Base-by-base conservation (phyloP, 2,113 vertebrate species). In the Seriola quinqueradiata region DNA sequence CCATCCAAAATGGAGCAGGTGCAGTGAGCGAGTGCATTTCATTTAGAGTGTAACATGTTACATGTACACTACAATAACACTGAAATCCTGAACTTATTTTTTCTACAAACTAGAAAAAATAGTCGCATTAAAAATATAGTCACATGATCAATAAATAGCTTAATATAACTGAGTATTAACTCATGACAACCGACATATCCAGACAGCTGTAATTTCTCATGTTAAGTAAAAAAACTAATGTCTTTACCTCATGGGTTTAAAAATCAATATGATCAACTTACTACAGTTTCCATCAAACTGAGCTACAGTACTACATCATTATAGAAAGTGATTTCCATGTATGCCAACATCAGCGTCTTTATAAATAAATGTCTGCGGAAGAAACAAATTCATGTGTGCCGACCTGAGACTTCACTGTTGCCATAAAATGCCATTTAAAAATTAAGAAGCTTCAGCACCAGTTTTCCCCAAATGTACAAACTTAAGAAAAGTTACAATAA, bases 251-350 rank as follows among this genome's bases (percentile, higher is more conserved):
- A 23, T 44, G 1, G 10, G 34, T 65, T 28, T 70, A 21, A 72
- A 69, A 84, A 79, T 73, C 80, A 85, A 75, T 86, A 77, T 77
- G 82, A 84, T 78, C 40, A 32, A 63, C 36, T 28, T 28, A 28
- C 28, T 14, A 66, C 64, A 67, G 55, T 46, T 28, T n/a, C 70
- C 67, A 32, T 70, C 46, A 58, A 38, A 61, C 70, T 52, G 46
- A 79, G 68, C 72, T 80, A 75, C 58, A 83, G 59, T 38, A 28
- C 1, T 71, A 65, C 38, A 61, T 16, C 10, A 58, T 21, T 50
- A 34, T 60, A 57, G 42, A 61, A 44, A 23, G 25, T 67, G 0
- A 48, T 75, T 69, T 59, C 14, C 23, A 50, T 12, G 23, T 66
- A 52, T 50, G 28, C 34, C 61, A 81, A 65, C 38, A 75, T 42